These are phyloP conservation scores for Ceyx erithaca DNA, from an alignment of 2,797 vertebrate species.

Conservation along the genomic window DNA sequence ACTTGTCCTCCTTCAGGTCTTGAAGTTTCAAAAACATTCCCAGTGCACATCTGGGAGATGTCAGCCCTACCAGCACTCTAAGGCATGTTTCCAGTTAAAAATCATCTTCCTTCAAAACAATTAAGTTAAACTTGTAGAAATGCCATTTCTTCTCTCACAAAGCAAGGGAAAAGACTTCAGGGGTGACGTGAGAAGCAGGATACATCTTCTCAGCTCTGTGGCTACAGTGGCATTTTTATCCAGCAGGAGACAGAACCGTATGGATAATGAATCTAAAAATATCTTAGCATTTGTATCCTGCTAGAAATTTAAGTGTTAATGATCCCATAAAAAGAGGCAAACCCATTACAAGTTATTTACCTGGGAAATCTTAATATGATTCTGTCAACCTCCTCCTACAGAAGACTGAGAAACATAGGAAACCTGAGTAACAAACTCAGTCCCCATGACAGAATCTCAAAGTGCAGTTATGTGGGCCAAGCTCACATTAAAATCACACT, in stretches of 20 bases:
- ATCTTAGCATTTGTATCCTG: background rate
- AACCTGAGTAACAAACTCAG: background rate
- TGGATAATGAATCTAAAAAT: background rate
- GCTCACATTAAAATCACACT: background rate
- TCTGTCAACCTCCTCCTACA: background rate
- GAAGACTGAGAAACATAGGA: background rate
- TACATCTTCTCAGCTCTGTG: background rate
- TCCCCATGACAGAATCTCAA: background rate
- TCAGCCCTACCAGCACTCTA: background rate
- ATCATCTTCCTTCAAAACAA: background rate
- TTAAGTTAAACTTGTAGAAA: background rate
- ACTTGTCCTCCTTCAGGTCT: background rate
- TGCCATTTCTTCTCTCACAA: background rate
- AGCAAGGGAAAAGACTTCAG: background rate
- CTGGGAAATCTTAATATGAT: background rate
- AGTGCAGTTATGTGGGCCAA: background rate
- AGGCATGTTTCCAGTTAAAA: background rate
- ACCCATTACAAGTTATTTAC: background rate
- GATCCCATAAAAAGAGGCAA: background rate
- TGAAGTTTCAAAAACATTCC: background rate
- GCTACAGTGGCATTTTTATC: background rate
- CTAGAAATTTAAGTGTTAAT: background rate
- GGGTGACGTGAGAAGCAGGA: background rate
- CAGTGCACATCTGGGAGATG: background rate
- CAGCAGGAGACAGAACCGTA: background rate